phyloP scores from a whole-genome alignment of 2,797 vertebrate genomes.

The Esox lucius region DNA sequence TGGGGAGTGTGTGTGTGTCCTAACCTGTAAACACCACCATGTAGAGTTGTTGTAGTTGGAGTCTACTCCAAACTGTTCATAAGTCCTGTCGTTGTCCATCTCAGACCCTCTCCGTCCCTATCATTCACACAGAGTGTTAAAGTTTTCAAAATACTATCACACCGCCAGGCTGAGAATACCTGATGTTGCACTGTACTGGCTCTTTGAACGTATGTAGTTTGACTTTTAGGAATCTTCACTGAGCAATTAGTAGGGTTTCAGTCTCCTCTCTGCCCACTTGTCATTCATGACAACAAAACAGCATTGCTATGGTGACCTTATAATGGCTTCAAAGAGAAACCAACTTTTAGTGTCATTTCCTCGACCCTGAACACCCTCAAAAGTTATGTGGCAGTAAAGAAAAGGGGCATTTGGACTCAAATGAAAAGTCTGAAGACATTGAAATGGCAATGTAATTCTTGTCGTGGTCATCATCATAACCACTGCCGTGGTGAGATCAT shows the following conservation, averaged over 20 bases:
- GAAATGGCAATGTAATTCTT: not conserved
- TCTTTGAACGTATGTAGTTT: not conserved
- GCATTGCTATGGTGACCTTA: slow-evolving; percentile 48
- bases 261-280: not conserved
- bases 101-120: slow-evolving; percentile 4
- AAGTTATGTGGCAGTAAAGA: not conserved
- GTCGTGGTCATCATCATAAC: not conserved
- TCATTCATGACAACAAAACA: slow-evolving; percentile 32
- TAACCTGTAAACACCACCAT: slow-evolving; percentile 1
- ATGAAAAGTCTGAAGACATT: not conserved
- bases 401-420: not conserved
- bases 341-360: not conserved
- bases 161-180: not conserved
- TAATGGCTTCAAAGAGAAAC: slow-evolving; percentile 49
- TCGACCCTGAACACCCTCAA: not conserved
- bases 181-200: not conserved
- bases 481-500: no score
- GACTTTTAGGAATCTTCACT: slow-evolving; percentile 47
- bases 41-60: not conserved
- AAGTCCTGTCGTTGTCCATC: not conserved
- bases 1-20: not conserved
- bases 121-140: not conserved
- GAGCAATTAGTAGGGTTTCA: slow-evolving; percentile 44
- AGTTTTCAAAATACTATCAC: not conserved
- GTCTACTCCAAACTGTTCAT: slow-evolving; percentile 5